Base-by-base conservation (phyloP, 2,888 invertebrate genomes). In the Rhamphomyia laevipes region DNA sequence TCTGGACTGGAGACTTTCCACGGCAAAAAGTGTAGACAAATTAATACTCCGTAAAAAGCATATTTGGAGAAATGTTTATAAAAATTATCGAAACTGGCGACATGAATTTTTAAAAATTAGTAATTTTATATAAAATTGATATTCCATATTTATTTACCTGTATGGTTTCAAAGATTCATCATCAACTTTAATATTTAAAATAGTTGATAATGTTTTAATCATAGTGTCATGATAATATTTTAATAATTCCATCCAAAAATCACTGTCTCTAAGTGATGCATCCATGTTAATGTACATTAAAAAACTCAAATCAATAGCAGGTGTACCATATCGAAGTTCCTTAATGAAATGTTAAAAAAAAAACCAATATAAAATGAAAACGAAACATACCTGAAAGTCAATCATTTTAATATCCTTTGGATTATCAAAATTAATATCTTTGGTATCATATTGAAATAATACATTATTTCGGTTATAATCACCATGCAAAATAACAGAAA, bases 391-490 rank as follows among this genome's bases (percentile, higher is more conserved):
- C 57, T 69, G 68, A 56, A 68, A 70, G 55, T 70, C 70, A 50
- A 70, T 65, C 61, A 68, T 59, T 55, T 62, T 63, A 2, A 63
- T 56, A 54, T 57, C 56, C 30, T 58, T 59, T 1, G 58, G 57
- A 47, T 53, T 31, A 18, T 49, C 52, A 46, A 42, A 52, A 12
- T 43, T 52, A 13, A 49, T 47, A 3, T n/a, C n/a, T 1, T 47
- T n/a, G 10, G 18, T 45, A 2, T 58, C 58, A 52, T 66, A 63
- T 23, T 60, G 61, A 49, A 69, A 70, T 33, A 70, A 54, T 3
- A 70, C 67, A 57, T 70, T 70, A 55, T 70, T 70, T 3, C 70
- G 61, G 58, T 68, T 68, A 49, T 61, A 70, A 46, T 70, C 70
- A 13, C 70, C 70, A 50, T 69, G 70, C 10, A 65, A 53, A 27